Evolutionary conservation across 2,113 vertebrate genomes (phyloP), one percentile per base, ranked within the genome.

Genomic region (Athene cunicularia): DNA sequence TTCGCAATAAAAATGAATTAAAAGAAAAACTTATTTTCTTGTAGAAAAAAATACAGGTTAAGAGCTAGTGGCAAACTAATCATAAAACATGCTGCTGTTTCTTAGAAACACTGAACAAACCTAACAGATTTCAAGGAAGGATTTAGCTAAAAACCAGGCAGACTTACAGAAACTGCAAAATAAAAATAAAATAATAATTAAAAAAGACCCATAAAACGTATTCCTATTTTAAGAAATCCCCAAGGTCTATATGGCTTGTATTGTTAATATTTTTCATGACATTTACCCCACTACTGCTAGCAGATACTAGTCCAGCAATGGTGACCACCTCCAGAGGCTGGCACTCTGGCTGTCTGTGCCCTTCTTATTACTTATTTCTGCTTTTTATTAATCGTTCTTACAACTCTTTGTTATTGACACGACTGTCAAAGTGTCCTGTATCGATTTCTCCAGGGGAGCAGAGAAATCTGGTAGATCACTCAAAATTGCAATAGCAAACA

Each of bases 11-110:
- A 41, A 45, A 79, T 37, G 23, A 97, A 95, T 82, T 32, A 94
- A 95, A 80, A 49, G 4, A 20, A 67, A 88, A 76, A 37, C 20
- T 60, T 89, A 9, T 53, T 89, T 94, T 94, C 62, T 73, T 94
- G 60, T 58, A 96, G 72, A 95, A 95, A 71, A 71, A 94, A 95
- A 94, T 60, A 35, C 60, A 74, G 23, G 35, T 96, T 82, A 93
- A 92, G 83, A 93, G 62, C 82, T 86, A 84, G 55, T 47, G 47
- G 8, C 26, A 86, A 89, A 43, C 23, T 83, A 89, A 71, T 28
- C 22, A 53, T 39, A 85, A 86, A 4, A 30, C 1, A 56, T 47
- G 8, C 2, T 84, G n/a, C 8, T 81, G 5, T 80, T 89, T 94
- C 92, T 91, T 82, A 37, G 23, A 76, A 92, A 71, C 37, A 37